Evolutionary conservation across 2,797 vertebrate species (phyloP), one percentile per base, ranked within the genome.

Genomic region (Odontamblyopus rebecca): DNA sequence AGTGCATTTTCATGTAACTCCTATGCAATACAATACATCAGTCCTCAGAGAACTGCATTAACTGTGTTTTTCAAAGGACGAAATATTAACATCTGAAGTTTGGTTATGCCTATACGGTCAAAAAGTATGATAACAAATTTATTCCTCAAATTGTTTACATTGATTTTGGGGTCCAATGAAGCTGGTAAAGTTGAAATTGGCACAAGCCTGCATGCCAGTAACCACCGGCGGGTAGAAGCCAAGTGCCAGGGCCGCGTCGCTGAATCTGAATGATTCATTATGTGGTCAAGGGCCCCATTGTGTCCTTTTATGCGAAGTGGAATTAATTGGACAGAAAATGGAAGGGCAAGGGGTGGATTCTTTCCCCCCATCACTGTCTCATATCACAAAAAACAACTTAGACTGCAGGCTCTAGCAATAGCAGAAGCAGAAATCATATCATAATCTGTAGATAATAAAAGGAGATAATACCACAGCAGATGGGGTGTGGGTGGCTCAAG

Each of bases 321-420:
- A 98, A 97, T 98, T 98, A 98, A 98, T 98, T 98, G 97, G 96
- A 98, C 95, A 97, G 96, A 98, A 97, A 98, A 96, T 97, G 95
- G 95, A 95, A 96, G 95, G 95, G 94, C 94, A 94, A 93, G 94
- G 94, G 94, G 92, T 89, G 90, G 91, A 93, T 88, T 92, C 88
- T 71, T 50, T 60, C 53, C 44, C 41, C 67, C 64, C 88, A 83
- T 86, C 70, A 74, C 86, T 88, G 89, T 94, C 92, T 94, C 90
- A 89, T 91, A 91, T 90, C 82, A 90, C 90, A 88, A 89, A 73
- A 70, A 86, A 91, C 75, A 87, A 87, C 76, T 88, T 86, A 62
- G 90, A 91, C 84, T 86, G 92, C 92, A 90, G 89, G 87, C 91
- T 91, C 89, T 86, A 86, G 85, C 85, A 86, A 85, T 81, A 86